phyloP scores from a whole-genome alignment of 1,140 invertebrate genomes.

The Papilio glaucus region DNA sequence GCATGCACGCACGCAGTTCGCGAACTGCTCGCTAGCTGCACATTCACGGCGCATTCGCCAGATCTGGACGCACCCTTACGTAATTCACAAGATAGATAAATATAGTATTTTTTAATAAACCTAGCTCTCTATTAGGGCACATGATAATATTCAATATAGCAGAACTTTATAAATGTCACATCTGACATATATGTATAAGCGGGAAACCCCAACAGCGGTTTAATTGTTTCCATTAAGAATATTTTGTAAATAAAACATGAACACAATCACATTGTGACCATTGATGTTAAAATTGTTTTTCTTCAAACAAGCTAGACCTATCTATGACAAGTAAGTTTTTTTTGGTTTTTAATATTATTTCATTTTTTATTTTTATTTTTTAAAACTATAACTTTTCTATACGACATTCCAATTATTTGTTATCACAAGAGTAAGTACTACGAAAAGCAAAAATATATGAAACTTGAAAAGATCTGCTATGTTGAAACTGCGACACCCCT shows the following conservation, averaged over 20 bases:
- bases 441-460: constrained; percentile 7
- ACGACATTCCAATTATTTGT: neutral
- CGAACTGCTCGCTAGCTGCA: too few relatives aligned
- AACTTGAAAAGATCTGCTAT: constrained; percentile 33
- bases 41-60: too few relatives aligned
- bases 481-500: constrained; percentile 20
- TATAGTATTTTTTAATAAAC: constrained; percentile 24
- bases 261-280: neutral
- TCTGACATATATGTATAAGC: neutral
- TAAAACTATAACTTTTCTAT: constrained; percentile 9
- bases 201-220: neutral
- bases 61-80: too few relatives aligned
- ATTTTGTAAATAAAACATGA: neutral
- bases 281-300: constrained; percentile 11
- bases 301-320: constrained; percentile 24
- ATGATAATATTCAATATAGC: constrained; percentile 38
- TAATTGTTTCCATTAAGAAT: neutral
- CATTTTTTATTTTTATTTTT: constrained; percentile 24
- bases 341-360: constrained; percentile 25
- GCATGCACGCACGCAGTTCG: too few relatives aligned
- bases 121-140: constrained; percentile 36
- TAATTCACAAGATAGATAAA: constrained; percentile 26
- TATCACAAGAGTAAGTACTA: constrained; percentile 24
- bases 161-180: constrained; percentile 26
- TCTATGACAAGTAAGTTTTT: constrained; percentile 28